These are phyloP conservation scores for Selenia dentaria DNA, from an alignment of 2,888 invertebrate species.

Conservation along the genomic window DNA sequence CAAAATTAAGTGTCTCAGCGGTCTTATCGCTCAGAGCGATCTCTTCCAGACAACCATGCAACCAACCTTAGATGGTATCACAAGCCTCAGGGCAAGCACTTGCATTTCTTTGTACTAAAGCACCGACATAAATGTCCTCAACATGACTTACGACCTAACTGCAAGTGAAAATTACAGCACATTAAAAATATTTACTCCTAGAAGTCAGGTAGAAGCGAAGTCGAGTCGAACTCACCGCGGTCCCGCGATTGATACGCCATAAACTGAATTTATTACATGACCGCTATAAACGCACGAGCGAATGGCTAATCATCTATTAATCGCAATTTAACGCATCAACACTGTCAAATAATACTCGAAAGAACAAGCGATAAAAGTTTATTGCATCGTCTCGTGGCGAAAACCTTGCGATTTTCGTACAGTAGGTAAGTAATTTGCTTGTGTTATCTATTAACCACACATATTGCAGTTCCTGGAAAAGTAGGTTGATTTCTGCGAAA, in stretches of 20 bases:
- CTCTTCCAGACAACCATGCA: too few species aligned
- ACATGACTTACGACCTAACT: constrained; percentile 26
- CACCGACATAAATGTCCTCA: constrained; percentile 41
- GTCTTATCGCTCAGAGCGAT: too few species aligned
- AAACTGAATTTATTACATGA: constrained; percentile 75
- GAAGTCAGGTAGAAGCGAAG: constrained; percentile 22
- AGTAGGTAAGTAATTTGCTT: too few species aligned
- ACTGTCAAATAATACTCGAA: constrained; percentile 77
- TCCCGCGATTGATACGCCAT: constrained; percentile 72
- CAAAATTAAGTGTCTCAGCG: too few species aligned
- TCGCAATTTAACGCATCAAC: constrained; percentile 77
- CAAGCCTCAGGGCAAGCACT: too few species aligned
- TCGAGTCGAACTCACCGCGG: constrained; percentile 34
- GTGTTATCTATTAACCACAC: too few species aligned
- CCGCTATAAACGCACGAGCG: constrained; percentile 66
- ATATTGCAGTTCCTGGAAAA: too few species aligned
- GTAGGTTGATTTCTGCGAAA: too few species aligned
- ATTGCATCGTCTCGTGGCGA: constrained; percentile 47
- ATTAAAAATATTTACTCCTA: constrained; percentile 30
- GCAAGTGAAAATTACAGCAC: constrained; percentile 32
- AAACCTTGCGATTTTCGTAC: constrained; percentile 25
- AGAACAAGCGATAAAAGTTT: constrained; percentile 71
- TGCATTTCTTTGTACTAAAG: constrained; percentile 33
- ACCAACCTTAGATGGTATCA: too few species aligned
- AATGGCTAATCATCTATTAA: constrained; percentile 78